These are phyloP conservation scores for Aricia agestis DNA, from an alignment of 1,140 invertebrate genomes.

Conservation along the genomic window DNA sequence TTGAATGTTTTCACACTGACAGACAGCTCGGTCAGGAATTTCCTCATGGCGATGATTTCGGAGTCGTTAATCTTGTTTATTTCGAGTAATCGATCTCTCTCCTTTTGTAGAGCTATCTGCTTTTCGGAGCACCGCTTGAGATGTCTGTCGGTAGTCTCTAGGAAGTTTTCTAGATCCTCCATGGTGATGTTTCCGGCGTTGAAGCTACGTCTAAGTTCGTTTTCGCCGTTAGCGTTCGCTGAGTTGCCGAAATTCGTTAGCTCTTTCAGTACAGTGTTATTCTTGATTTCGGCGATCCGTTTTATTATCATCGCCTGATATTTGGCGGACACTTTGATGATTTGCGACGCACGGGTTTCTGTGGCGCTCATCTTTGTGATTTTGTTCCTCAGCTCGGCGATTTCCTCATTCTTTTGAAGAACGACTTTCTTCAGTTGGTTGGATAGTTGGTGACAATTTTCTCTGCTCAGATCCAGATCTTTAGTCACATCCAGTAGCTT, in stretches of 20 bases:
- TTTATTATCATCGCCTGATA: constrained; percentile 68
- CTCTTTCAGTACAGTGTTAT: constrained; percentile 59
- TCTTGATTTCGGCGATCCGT: constrained; percentile 64
- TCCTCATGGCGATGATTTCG: constrained; percentile 60
- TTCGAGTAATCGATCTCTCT: constrained; percentile 55
- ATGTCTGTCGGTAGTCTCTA: constrained; percentile 65
- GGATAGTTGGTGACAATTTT: constrained; percentile 60
- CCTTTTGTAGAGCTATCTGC: constrained; percentile 56
- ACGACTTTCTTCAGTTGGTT: constrained; percentile 64
- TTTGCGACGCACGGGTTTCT: constrained; percentile 60
- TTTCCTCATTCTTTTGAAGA: constrained; percentile 66
- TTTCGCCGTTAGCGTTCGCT: constrained; percentile 43
- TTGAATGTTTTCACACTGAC: constrained; percentile 58
- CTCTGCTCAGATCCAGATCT: constrained; percentile 56
- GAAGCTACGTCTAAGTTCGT: constrained; percentile 47
- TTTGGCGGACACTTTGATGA: constrained; percentile 65
- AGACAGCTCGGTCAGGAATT: constrained; percentile 60
- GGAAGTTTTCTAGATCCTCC: constrained; percentile 65
- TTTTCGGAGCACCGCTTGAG: constrained; percentile 56
- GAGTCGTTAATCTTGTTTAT: constrained; percentile 62
- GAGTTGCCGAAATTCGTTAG: constrained; percentile 62
- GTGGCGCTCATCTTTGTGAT: constrained; percentile 58
- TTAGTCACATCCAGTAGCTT: constrained; percentile 55
- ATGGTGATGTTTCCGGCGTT: constrained; percentile 57
- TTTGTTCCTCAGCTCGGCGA: constrained; percentile 60